These are phyloP conservation scores for Acanthiza pusilla DNA, from an alignment of 2,797 vertebrate genomes.

Conservation along the genomic window DNA sequence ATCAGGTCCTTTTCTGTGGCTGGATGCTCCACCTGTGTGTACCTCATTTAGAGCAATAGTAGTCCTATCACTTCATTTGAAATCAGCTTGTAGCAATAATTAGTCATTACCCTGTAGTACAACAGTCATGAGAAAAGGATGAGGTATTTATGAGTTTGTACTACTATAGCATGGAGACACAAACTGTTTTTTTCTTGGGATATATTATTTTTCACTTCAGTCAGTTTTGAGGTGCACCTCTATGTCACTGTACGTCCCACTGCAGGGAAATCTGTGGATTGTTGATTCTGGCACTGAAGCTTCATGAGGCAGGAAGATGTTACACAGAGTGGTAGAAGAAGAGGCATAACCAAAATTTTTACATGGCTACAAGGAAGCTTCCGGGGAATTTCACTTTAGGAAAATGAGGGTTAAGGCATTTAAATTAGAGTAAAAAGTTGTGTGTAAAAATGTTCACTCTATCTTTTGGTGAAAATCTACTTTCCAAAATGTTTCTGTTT, in stretches of 20 bases:
- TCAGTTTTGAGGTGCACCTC: accelerated
- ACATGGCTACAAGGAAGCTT: not conserved
- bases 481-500: not conserved
- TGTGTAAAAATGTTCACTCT: not conserved
- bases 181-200: not conserved
- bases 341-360: not conserved
- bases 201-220: not conserved
- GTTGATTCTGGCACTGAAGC: not conserved
- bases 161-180: not conserved
- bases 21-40: not conserved
- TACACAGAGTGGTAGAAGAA: not conserved
- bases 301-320: not conserved
- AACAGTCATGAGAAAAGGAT: not conserved
- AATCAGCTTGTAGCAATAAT: not conserved
- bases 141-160: not conserved
- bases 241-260: not conserved
- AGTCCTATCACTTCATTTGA: not conserved
- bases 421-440: not conserved
- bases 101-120: not conserved
- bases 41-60: not conserved
- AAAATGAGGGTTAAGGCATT: not conserved
- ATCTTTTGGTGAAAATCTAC: not conserved
- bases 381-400: not conserved
- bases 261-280: not conserved
- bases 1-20: not conserved